Conservation (phyloP, 2,888 invertebrate species). For the Phortica magna region DNA sequence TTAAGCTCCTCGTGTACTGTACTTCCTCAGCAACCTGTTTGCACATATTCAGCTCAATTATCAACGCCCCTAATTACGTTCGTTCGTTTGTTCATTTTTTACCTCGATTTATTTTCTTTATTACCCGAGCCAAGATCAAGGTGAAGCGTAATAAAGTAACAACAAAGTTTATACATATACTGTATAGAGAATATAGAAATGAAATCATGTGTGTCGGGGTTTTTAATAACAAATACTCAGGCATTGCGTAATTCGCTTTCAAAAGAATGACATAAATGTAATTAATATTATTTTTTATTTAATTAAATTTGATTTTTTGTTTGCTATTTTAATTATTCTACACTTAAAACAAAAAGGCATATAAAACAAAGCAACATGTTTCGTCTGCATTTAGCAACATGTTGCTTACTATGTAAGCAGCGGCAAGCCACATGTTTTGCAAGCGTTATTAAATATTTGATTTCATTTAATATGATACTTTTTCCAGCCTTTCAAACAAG, state of each 20-base stretch:
- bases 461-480: too few relatives aligned
- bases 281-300: background rate
- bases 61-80: constrained; percentile 45
- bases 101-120: constrained; percentile 33
- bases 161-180: constrained; percentile 26
- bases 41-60: constrained; percentile 10
- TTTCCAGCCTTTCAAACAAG: too few relatives aligned
- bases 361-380: too few relatives aligned
- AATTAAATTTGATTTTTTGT: background rate
- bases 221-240: background rate
- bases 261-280: background rate
- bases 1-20: background rate
- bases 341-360: too few relatives aligned
- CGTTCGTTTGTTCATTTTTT: background rate
- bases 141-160: constrained; percentile 49
- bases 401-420: too few relatives aligned
- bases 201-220: constrained; percentile 7
- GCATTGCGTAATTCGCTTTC: constrained; percentile 1
- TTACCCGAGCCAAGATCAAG: constrained; percentile 56
- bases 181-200: background rate
- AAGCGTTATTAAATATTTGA: too few relatives aligned
- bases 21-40: constrained; percentile 18
- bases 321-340: too few relatives aligned
- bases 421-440: too few relatives aligned
- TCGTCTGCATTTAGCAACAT: too few relatives aligned